Conservation (phyloP, 2,888 invertebrate genomes). For the Ornithoptera priamus region DNA sequence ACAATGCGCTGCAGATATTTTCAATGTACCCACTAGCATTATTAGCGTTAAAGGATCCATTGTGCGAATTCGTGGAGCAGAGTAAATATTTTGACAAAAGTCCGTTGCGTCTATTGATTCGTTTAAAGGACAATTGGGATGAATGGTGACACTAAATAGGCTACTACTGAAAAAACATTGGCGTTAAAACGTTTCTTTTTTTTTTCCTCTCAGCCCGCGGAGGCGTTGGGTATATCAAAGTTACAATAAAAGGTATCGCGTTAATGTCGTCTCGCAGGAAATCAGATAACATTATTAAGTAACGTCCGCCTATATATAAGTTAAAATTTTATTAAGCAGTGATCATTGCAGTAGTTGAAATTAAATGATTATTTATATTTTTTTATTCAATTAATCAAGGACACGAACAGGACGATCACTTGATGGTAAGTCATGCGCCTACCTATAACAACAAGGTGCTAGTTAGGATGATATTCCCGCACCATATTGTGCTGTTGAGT, state of each 20-base stretch:
- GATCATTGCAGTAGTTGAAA: too few species aligned
- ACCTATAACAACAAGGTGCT: too few species aligned
- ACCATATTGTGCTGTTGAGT: too few species aligned
- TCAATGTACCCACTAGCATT: conserved; percentile 64
- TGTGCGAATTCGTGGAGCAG: conserved; percentile 57
- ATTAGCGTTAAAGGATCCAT: conserved; percentile 67
- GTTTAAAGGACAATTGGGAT: conserved; percentile 65
- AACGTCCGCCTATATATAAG: neutral
- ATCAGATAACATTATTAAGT: neutral
- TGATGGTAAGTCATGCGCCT: too few species aligned
- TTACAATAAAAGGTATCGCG: conserved; percentile 7
- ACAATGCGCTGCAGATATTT: conserved; percentile 59
- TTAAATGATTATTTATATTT: too few species aligned
- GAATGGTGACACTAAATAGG: conserved; percentile 49
- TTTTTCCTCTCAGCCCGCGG: neutral
- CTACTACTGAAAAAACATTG: conserved; percentile 46
- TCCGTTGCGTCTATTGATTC: conserved; percentile 72
- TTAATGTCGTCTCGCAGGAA: conserved; percentile 1
- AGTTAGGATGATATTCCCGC: too few species aligned
- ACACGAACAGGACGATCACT: too few species aligned
- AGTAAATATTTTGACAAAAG: conserved; percentile 79
- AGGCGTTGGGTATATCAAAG: conserved; percentile 10
- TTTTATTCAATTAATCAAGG: too few species aligned
- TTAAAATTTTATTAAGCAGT: neutral
- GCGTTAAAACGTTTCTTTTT: conserved; percentile 16